These are phyloP conservation scores for Apamea epomidion DNA, from an alignment of 2,888 invertebrate genomes.

Conservation along the genomic window DNA sequence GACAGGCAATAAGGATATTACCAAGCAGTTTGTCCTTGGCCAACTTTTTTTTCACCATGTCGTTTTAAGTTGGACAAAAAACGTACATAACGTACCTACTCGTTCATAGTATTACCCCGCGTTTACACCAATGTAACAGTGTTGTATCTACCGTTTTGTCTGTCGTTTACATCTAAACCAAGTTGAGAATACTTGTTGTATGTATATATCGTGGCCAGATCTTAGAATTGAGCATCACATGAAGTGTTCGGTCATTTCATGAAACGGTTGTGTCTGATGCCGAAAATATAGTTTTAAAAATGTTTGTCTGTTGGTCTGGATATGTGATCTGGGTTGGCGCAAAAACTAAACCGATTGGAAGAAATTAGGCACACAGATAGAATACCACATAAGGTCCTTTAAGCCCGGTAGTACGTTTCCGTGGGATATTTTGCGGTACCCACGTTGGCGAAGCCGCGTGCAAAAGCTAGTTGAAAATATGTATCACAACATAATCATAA, in stretches of 20 bases:
- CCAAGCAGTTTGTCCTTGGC: conserved; percentile 19
- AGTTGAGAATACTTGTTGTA: not conserved
- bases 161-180: not conserved
- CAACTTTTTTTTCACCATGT: conserved; percentile 25
- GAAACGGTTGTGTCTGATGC: not conserved
- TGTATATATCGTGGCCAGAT: not conserved
- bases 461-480: not conserved
- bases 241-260: too few relatives aligned
- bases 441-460: not conserved
- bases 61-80: conserved; percentile 30
- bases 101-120: not conserved
- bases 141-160: not conserved
- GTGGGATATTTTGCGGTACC: not conserved
- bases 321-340: not conserved
- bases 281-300: not conserved
- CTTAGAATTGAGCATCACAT: too few relatives aligned
- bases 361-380: not conserved
- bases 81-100: not conserved
- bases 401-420: not conserved
- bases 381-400: not conserved
- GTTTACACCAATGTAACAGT: not conserved
- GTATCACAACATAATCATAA: not conserved
- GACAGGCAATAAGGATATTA: conserved; percentile 27
- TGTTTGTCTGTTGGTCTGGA: not conserved
- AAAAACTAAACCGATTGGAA: not conserved